A percentile compares a stretch with the other conserved stretches of the same genome.
phyloP scores from a whole-genome alignment of 2,888 invertebrate genomes.

The Drosophila nigritarsus region DNA sequence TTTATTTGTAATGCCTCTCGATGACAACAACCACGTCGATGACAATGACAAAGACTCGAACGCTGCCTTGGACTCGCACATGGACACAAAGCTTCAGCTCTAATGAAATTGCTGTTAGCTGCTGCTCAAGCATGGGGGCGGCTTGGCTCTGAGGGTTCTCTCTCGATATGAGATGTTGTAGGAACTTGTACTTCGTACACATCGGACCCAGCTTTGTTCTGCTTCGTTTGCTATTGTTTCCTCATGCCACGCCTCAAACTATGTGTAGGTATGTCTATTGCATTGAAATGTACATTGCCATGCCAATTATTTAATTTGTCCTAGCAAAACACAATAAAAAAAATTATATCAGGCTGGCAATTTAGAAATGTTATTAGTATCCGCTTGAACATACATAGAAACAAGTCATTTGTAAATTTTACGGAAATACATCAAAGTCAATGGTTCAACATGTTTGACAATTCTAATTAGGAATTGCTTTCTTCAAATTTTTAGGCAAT shows the following conservation, averaged over 20 bases:
- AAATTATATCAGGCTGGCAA: slow-evolving; percentile 25
- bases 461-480: slow-evolving; percentile 27
- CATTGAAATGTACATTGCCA: slow-evolving; percentile 73
- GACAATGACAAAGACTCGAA: slow-evolving; percentile 23
- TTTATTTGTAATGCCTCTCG: slow-evolving; percentile 76
- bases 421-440: slow-evolving; percentile 46
- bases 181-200: slow-evolving; percentile 12
- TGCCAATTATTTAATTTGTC: slow-evolving; percentile 79
- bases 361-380: slow-evolving; percentile 63
- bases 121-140: slow-evolving; percentile 26
- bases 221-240: slow-evolving; percentile 23
- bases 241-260: slow-evolving; percentile 44
- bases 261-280: slow-evolving; percentile 44
- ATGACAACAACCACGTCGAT: slow-evolving; percentile 49
- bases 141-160: slow-evolving; percentile 7
- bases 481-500: background rate
- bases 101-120: slow-evolving; percentile 75
- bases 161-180: slow-evolving; percentile 5
- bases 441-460: slow-evolving; percentile 3
- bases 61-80: slow-evolving; percentile 17
- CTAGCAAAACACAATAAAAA: slow-evolving; percentile 39
- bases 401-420: slow-evolving; percentile 24
- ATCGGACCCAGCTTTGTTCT: slow-evolving; percentile 19
- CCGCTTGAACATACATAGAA: slow-evolving; percentile 24
- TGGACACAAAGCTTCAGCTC: slow-evolving; percentile 44